A percentile compares a stretch with the other conserved stretches of the same genome.
Evolutionary conservation across 2,888 invertebrate species (phyloP).

Genomic region (Junonia oenone): DNA sequence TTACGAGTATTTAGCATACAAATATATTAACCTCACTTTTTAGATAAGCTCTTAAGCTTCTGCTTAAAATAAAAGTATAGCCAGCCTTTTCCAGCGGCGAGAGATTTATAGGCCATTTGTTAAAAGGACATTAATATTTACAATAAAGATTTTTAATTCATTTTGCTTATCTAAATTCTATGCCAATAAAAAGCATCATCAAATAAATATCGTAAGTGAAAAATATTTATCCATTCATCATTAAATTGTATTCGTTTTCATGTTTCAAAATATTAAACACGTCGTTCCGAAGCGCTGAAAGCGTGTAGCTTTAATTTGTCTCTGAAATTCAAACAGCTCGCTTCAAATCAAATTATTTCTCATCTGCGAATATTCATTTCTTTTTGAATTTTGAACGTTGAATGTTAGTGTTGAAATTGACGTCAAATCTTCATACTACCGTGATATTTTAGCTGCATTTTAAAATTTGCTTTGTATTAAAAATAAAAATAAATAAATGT

Average conservation of each 20-base stretch:
- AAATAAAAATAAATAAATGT: no score
- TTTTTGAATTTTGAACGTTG: neutral
- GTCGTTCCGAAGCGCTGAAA: neutral
- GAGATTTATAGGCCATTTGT: no score
- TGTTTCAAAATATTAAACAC: neutral
- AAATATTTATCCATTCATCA: neutral
- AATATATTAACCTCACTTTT: no score
- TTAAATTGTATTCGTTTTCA: neutral
- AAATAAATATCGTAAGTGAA: neutral
- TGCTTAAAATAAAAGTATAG: no score
- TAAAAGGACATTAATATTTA: no score
- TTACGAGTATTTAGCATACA: no score
- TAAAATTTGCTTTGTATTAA: no score
- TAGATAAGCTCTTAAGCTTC: no score
- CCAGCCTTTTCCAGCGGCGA: no score
- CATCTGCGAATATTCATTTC: neutral
- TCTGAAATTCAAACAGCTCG: neutral
- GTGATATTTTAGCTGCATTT: neutral
- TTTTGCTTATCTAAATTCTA: neutral
- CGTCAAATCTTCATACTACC: neutral
- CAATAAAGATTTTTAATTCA: no score
- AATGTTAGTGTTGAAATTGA: neutral
- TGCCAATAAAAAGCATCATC: neutral
- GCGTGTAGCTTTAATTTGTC: neutral
- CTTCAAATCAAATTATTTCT: neutral